Evolutionary conservation across 2,888 invertebrate species (phyloP), one percentile per base, ranked within the genome.

Genomic region (Hyppa rectilinea): DNA sequence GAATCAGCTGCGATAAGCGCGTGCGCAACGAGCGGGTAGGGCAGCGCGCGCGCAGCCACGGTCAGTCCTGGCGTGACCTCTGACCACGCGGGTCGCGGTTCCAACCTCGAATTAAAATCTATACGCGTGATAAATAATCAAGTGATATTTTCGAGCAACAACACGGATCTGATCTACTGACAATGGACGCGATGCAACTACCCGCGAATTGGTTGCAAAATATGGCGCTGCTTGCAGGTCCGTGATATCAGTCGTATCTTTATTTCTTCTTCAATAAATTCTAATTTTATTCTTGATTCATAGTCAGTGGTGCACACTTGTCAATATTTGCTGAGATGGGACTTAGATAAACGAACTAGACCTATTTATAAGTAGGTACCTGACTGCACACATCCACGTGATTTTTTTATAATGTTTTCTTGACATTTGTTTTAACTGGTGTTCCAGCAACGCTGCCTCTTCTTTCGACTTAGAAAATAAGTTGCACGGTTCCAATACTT

Each of bases 11-110:
- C 85, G 93, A 93, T 93, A 90, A 91, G 88, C 81, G 78, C 67
- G 50, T 84, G 78, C 84, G 72, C 67, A 40, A 49, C 78, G 83
- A 70, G 73, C 79, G 68, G 75, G 2, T 55, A 38, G 31, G 50
- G 6, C 43, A 10, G 73, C 78, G 80, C 62, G 79, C 79, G 83
- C 75, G 81, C 81, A 43, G 31, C 71, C 29, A 52, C 80, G 81
- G 83, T 80, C 93, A 92, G 93, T 92, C 73, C 85, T 86, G 87
- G 84, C 81, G 85, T 92, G 93, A 94, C 94, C 95, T 92, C 93
- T 92, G 93, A 92, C 94, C 93, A 92, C 82, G 84, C 78, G 86
- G 87, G 91, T 88, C 90, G 91, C 85, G 77, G 59, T 68, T 53
- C 71, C 45, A 17, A 17, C 47, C 71, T 71, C 67, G 31, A 34